Evolutionary conservation across 53 echinoderm and acorn worm genomes (phyloP).

Genomic region (Patiria pectinifera): DNA sequence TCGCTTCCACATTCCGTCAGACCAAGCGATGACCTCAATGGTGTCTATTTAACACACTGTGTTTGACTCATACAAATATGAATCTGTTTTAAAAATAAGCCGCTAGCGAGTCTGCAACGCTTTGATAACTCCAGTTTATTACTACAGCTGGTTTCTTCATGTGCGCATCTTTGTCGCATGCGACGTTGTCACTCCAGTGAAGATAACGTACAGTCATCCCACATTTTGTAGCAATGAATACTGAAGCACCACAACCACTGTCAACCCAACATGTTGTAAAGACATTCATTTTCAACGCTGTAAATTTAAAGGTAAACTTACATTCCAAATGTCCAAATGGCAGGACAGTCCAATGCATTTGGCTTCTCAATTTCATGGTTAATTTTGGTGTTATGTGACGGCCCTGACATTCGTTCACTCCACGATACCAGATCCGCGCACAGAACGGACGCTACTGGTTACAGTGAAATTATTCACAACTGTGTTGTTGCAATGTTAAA

Average conservation of each 20-base stretch:
- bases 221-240: background rate
- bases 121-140: slow-evolving; percentile 50
- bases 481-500: no score
- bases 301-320: background rate
- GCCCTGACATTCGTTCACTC: no score
- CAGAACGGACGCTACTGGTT: no score
- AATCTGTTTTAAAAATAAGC: background rate
- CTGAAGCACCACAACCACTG: background rate
- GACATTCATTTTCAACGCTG: background rate
- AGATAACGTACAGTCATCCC: background rate
- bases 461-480: no score
- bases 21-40: background rate
- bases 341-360: no score
- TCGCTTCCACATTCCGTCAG: no score
- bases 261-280: background rate
- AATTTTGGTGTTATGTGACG: no score
- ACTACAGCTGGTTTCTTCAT: slow-evolving; percentile 20
- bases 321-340: no score
- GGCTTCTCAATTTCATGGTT: no score
- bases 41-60: background rate
- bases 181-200: background rate
- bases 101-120: background rate
- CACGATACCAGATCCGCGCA: no score
- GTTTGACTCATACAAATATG: background rate
- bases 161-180: background rate